A percentile compares a stretch with the other conserved stretches of the same genome.
Conservation (phyloP, 2,888 invertebrate species). For the Leptinotarsa juncta region DNA sequence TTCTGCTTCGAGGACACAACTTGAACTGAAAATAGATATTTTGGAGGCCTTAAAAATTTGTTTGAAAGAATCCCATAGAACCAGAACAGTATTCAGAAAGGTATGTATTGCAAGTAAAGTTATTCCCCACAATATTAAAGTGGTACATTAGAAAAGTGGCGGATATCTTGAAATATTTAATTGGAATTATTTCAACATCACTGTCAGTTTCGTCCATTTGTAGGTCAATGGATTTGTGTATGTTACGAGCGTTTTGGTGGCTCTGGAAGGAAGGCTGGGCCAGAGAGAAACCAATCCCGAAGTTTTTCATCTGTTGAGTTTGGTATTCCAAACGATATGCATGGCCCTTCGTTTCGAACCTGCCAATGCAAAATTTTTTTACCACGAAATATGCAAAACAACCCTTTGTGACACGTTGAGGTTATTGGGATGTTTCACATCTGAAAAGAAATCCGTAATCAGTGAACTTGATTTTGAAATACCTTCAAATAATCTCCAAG, state of each 20-base stretch:
- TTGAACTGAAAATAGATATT: slow-evolving; percentile 90
- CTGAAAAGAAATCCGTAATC: slow-evolving; percentile 57
- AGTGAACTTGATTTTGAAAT: slow-evolving; percentile 56
- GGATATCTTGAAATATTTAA: neutral
- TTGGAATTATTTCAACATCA: neutral
- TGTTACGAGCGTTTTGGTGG: slow-evolving; percentile 93
- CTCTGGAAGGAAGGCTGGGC: slow-evolving; percentile 85
- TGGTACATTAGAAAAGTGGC: too few relatives aligned
- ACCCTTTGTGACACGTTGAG: slow-evolving; percentile 94
- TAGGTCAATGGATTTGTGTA: slow-evolving; percentile 96
- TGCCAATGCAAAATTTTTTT: slow-evolving; percentile 98
- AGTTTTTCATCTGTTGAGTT: slow-evolving; percentile 81
- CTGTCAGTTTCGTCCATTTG: slow-evolving; percentile 23
- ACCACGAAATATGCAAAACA: slow-evolving; percentile 95
- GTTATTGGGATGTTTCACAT: slow-evolving; percentile 87
- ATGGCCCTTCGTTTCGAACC: slow-evolving; percentile 99
- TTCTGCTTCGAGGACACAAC: slow-evolving; percentile 83
- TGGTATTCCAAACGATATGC: slow-evolving; percentile 94
- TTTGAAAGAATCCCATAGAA: slow-evolving; percentile 94
- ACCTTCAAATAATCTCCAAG: slow-evolving; percentile 58
- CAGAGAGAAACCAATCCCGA: slow-evolving; percentile 69
- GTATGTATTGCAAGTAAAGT: slow-evolving; percentile 62
- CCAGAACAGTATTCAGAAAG: slow-evolving; percentile 96
- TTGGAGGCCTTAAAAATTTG: slow-evolving; percentile 89
- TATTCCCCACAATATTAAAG: too few relatives aligned